These are phyloP conservation scores for Athrips mouffetella DNA, from an alignment of 2,888 invertebrate genomes.

Conservation along the genomic window DNA sequence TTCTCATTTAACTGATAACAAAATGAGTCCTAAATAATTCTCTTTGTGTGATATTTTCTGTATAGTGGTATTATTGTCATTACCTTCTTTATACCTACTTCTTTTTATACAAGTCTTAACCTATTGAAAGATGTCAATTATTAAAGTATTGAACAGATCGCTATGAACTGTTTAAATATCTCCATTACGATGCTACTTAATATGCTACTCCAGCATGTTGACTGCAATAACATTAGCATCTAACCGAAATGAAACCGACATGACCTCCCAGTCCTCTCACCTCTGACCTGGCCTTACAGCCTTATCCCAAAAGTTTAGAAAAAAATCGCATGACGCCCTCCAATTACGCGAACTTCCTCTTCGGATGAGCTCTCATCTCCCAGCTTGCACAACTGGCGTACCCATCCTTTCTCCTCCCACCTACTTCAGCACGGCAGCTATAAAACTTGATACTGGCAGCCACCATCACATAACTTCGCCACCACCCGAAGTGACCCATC, in stretches of 20 bases:
- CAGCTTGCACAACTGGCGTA: conserved; percentile 62
- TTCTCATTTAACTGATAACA: too few relatives aligned
- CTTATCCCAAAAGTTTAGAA: conserved; percentile 38
- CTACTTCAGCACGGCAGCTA: conserved; percentile 51
- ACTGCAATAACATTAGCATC: not conserved
- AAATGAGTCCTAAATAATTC: too few relatives aligned
- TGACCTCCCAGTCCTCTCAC: conserved; percentile 29
- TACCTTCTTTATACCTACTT: too few relatives aligned
- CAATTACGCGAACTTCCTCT: conserved; percentile 68
- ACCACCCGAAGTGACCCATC: conserved; percentile 70
- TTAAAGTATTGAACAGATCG: too few relatives aligned
- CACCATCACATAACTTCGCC: conserved; percentile 66
- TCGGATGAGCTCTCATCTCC: conserved; percentile 59
- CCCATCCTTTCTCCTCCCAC: conserved; percentile 76
- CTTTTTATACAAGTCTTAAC: too few relatives aligned
- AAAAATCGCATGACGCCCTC: conserved; percentile 62
- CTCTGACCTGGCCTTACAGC: conserved; percentile 39
- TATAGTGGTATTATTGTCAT: too few relatives aligned
- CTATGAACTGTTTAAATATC: too few relatives aligned
- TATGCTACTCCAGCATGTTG: too few relatives aligned
- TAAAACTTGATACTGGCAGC: conserved; percentile 60
- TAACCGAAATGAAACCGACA: not conserved
- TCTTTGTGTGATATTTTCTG: too few relatives aligned
- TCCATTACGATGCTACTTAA: too few relatives aligned
- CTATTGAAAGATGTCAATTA: too few relatives aligned